These are phyloP conservation scores for Ichneumon xanthorius DNA, from an alignment of 2,888 invertebrate genomes.

Conservation along the genomic window DNA sequence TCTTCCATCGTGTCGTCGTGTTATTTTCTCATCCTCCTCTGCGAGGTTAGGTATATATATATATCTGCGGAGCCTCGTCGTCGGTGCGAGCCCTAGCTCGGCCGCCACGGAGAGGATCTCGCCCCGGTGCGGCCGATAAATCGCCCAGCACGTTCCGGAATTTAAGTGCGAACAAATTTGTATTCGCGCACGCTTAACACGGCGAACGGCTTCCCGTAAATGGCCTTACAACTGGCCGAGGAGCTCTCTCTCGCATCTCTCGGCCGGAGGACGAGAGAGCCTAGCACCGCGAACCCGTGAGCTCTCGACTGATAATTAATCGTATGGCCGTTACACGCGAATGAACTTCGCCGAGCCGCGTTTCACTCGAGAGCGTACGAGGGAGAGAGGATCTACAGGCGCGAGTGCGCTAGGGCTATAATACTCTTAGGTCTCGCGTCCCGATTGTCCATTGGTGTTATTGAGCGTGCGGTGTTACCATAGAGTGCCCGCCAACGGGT, in stretches of 20 bases:
- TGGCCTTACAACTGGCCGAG: constrained; percentile 81
- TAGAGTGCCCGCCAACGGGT: constrained; percentile 17
- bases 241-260: constrained; percentile 50
- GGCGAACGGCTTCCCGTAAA: constrained; percentile 81
- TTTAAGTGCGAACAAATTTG: constrained; percentile 84
- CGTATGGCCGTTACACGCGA: constrained; percentile 78
- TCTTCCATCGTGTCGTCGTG: constrained; percentile 29
- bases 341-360: constrained; percentile 74
- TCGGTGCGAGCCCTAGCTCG: constrained; percentile 59
- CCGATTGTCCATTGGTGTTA: constrained; percentile 15
- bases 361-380: constrained; percentile 59
- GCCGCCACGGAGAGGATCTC: constrained; percentile 61
- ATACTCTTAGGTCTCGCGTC: constrained; percentile 28
- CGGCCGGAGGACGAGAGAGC: constrained; percentile 31
- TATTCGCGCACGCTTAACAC: constrained; percentile 81
- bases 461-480: neutral
- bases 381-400: constrained; percentile 28
- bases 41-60: neutral
- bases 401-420: constrained; percentile 12
- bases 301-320: constrained; percentile 78
- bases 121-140: constrained; percentile 73
- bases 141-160: constrained; percentile 76
- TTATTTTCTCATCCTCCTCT: constrained; percentile 29
- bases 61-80: constrained; percentile 38
- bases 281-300: constrained; percentile 44